Percentiles rank a stretch among this genome's conserved stretches.
These are phyloP conservation scores for Dipodomys spectabilis DNA, from an alignment of 2,113 vertebrate genomes.

Conservation along the genomic window DNA sequence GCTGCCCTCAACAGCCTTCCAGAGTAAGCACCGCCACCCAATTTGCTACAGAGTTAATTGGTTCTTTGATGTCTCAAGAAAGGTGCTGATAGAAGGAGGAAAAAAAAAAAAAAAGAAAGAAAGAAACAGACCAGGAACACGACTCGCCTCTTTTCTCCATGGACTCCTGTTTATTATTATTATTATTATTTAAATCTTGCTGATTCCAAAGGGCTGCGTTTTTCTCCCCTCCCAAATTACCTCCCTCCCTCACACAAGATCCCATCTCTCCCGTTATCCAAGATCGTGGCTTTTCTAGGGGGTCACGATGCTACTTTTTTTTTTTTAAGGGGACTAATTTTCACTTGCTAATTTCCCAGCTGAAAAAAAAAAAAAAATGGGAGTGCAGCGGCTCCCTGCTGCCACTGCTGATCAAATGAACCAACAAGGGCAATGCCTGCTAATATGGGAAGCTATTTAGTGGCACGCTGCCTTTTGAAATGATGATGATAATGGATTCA, in stretches of 20 bases:
- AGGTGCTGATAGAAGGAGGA: conserved; percentile 89
- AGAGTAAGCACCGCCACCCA: conserved; percentile 92
- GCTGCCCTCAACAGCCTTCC: conserved; percentile 93
- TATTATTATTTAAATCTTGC: conserved; percentile 13
- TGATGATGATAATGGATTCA: conserved; percentile 99
- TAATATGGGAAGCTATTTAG: conserved; percentile 98
- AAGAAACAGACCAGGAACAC: background rate
- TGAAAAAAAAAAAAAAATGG: conserved; percentile 82
- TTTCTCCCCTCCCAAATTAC: conserved; percentile 59
- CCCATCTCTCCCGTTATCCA: conserved; percentile 80
- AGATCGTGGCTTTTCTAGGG: conserved; percentile 81
- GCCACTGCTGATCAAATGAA: conserved; percentile 98
- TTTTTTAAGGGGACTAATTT: conserved; percentile 85
- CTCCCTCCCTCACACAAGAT: conserved; percentile 66
- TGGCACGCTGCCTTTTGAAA: conserved; percentile 99
- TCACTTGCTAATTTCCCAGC: conserved; percentile 87
- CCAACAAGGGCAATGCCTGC: conserved; percentile 96
- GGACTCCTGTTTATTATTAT: conserved; percentile 81
- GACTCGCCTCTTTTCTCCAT: conserved; percentile 74
- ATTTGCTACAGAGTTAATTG: conserved; percentile 97
- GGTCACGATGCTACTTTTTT: conserved; percentile 81
- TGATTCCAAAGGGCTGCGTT: conserved; percentile 58
- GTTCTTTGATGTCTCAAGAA: conserved; percentile 97
- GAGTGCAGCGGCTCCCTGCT: conserved; percentile 92
- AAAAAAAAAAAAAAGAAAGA: conserved; percentile 69